Evolutionary conservation across 2,113 vertebrate species (phyloP), one percentile per base, ranked within the genome.

Genomic region (Oncorhynchus clarkii): DNA sequence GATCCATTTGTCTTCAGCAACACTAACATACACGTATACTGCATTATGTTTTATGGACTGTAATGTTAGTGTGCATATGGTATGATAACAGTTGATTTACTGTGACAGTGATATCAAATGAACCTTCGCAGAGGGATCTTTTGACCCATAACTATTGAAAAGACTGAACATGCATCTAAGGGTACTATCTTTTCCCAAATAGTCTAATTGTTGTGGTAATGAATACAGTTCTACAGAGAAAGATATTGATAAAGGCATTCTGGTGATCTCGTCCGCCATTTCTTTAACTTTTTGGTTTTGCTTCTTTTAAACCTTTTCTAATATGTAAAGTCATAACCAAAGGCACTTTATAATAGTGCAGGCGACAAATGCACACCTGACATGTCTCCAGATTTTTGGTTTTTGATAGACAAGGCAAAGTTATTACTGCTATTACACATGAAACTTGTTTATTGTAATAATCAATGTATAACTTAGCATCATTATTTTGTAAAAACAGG

Each of bases 321-420:
- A 95, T 94, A 93, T 95, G 94, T 93, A 94, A 78, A 93, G 93
- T 91, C 92, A 92, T 92, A 92, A 93, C 93, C 92, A 94, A 97
- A 99, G 97, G 97, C 96, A 98, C 97, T 96, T 95, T 94, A 95
- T 93, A 94, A 94, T 93, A 91, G 93, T 93, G 92, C 93, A 95
- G 90, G 93, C 90, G 90, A 92, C 92, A 85, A 90, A 90, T 91
- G 92, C 90, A 88, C 93, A 87, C 84, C 90, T 90, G 89, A 94
- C 94, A 93, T 31, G 81, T 78, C 70, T 71, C 13, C 3, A 74
- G 70, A 72, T 60, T 57, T 97, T 96, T 96, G 95, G 95, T 96
- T 90, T 87, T 91, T 75, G 18, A 57, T 71, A 80, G 81, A 83
- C 93, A 95, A 95, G 93, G 92, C 93, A 94, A 92, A 92, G 89